Conservation (phyloP, 2,797 vertebrate genomes). For the Sebastolobus altivelis region DNA sequence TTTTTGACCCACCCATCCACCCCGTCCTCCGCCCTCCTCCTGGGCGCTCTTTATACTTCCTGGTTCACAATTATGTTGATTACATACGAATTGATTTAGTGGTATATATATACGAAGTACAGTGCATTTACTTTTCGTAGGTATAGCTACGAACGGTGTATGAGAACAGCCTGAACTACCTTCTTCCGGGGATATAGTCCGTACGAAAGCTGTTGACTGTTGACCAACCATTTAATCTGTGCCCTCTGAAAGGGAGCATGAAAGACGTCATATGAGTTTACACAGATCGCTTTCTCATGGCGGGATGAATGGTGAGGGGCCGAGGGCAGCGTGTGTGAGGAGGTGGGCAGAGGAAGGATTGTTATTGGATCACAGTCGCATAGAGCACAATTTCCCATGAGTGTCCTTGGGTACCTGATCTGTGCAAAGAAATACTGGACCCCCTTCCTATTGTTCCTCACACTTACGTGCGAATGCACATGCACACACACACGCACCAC, state of each 20-base stretch:
- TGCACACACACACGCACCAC: slow-evolving; percentile 6
- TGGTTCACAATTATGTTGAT: too few relatives aligned
- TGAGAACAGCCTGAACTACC: not conserved
- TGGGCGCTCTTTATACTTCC: too few relatives aligned
- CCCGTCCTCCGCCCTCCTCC: too few relatives aligned
- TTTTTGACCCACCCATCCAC: too few relatives aligned
- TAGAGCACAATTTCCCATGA: slow-evolving; percentile 80
- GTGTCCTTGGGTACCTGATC: slow-evolving; percentile 81
- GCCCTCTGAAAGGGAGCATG: slow-evolving; percentile 46
- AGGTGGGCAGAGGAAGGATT: slow-evolving; percentile 56
- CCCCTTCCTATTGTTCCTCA: slow-evolving; percentile 68
- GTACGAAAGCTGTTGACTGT: slow-evolving; percentile 10
- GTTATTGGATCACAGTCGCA: slow-evolving; percentile 66
- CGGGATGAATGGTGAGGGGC: slow-evolving; percentile 50
- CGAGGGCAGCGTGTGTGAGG: slow-evolving; percentile 60
- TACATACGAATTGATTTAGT: too few relatives aligned
- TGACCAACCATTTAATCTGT: slow-evolving; percentile 48
- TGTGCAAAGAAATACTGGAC: slow-evolving; percentile 68
- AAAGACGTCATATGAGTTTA: slow-evolving; percentile 48
- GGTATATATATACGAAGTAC: too few relatives aligned
- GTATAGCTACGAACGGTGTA: too few relatives aligned
- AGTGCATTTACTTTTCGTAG: too few relatives aligned
- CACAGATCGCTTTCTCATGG: slow-evolving; percentile 68
- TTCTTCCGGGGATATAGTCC: slow-evolving; percentile 1
- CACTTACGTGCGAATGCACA: slow-evolving; percentile 45